Base-by-base conservation (phyloP, 2,797 vertebrate genomes). In the Heteromormyrus szaboi region DNA sequence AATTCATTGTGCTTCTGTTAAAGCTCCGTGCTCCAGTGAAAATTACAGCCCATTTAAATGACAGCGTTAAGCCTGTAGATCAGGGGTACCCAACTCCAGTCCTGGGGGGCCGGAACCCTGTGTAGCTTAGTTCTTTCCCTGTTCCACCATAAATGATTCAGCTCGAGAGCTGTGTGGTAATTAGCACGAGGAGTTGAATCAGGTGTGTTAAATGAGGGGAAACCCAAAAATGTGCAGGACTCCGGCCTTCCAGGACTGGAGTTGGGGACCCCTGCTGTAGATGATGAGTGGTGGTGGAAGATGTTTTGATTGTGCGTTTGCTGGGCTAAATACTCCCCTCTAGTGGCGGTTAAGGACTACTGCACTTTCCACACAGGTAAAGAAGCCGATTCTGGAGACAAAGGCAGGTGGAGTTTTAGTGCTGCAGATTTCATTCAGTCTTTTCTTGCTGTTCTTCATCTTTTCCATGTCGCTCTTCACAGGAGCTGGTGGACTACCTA, bases 401-500 rank as follows among this genome's bases (percentile, higher is more conserved):
- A 33, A 33, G 29, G 72, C 46, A 8, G 17, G 17, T 84, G 79
- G 79, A 50, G 48, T 22, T 48, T 50, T 50, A 48, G 11, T 7
- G 44, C 41, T 25, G n/a, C 17, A 11, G 48, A 85, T 46, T 48
- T 51, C n/a, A 85, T 44, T n/a, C 12, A 5, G 37, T n/a, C 37
- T n/a, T 19, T 5, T 25, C 19, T 44, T 2, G 72, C 19, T 8
- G n/a, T 0, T 44, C 37, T 19, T 17, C 9, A 46, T n/a, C 37
- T 65, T 65, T 37, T 17, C 14, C 50, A 3, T 54, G 84, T 19
- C 9, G 2, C 11, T 29, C 25, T 86, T 54, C 25, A 54, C 95
- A 99, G 98, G 97, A 95, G 54, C 94, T 98, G 90, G 97, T 99
- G 95, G 97, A 98, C 93, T 98, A 97, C 92, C 93, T 99, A 91